Evolutionary conservation across 2,888 invertebrate species (phyloP), one percentile per base, ranked within the genome.

Genomic region (Cheilosia variabilis): DNA sequence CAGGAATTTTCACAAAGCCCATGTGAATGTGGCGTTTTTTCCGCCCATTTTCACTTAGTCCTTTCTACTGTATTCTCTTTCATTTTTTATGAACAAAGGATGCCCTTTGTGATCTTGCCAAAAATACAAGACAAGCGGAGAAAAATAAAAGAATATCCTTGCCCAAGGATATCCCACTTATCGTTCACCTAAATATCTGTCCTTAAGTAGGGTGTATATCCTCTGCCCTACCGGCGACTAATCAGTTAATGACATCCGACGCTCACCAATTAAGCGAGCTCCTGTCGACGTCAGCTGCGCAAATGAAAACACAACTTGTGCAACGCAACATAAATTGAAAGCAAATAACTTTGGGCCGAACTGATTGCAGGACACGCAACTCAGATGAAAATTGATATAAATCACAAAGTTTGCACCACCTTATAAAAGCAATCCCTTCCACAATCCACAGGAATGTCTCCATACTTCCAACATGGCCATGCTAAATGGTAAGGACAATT

Each of bases 311-410:
- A 22, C 53, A 66, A 82, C 69, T 78, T 65, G 71, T 72, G 41
- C 27, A 62, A 72, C 34, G 13, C 24, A 15, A 52, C 81, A 66
- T 72, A 57, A 86, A 86, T 76, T 81, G 84, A 86, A 86, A 76
- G 71, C 71, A 86, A 86, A 81, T 55, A 84, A 80, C 63, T 79
- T 75, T 17, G 58, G 52, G 34, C 22, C 58, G 10, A 79, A 84
- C 73, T 81, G 72, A 81, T 86, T 86, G 76, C 81, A 71, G 72
- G 68, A 77, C 76, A 86, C 81, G 81, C 76, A 77, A 55, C 76
- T 77, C 76, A 81, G 75, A 86, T 86, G 81, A 76, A 81, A 86
- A 86, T 77, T 86, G 62, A 81, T 81, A 86, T 86, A 81, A 86
- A 86, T 86, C 86, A 81, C 27, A 71, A 86, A 81, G 66, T 86